Percentiles rank a stretch among this genome's conserved stretches.
Conservation (phyloP, 2,797 vertebrate species). For the Dipus sagitta region DNA sequence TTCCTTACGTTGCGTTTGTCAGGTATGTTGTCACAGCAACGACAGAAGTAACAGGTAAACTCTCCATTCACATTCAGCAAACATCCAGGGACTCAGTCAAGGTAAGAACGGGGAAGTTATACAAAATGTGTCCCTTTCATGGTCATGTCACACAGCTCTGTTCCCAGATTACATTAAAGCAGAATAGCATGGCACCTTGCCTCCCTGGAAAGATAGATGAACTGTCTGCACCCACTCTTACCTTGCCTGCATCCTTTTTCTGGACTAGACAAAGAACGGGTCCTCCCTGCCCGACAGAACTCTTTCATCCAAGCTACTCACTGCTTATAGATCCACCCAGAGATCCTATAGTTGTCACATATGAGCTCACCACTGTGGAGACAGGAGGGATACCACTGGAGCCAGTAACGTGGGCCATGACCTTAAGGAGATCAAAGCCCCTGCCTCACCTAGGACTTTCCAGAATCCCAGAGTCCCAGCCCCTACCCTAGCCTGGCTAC, state of each 20-base stretch:
- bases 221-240: neutral
- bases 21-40: neutral
- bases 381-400: neutral
- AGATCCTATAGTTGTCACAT: neutral
- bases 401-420: neutral
- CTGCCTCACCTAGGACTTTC: neutral
- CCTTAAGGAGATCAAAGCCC: neutral
- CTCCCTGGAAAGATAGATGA: neutral
- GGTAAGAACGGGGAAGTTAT: neutral
- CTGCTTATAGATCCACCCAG: neutral
- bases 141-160: neutral
- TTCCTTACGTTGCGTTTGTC: no score
- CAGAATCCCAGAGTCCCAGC: neutral
- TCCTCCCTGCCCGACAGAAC: neutral
- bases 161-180: neutral
- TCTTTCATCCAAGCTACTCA: neutral
- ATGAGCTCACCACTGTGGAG: neutral
- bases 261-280: accelerated
- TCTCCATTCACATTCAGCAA: neutral
- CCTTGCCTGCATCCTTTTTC: neutral
- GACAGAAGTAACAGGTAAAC: neutral
- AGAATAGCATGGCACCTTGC: accelerated
- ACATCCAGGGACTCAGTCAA: neutral
- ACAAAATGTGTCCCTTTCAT: neutral
- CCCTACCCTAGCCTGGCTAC: neutral